These are phyloP conservation scores for Diplodus puntazzo DNA, from an alignment of 2,797 vertebrate genomes.

Conservation along the genomic window DNA sequence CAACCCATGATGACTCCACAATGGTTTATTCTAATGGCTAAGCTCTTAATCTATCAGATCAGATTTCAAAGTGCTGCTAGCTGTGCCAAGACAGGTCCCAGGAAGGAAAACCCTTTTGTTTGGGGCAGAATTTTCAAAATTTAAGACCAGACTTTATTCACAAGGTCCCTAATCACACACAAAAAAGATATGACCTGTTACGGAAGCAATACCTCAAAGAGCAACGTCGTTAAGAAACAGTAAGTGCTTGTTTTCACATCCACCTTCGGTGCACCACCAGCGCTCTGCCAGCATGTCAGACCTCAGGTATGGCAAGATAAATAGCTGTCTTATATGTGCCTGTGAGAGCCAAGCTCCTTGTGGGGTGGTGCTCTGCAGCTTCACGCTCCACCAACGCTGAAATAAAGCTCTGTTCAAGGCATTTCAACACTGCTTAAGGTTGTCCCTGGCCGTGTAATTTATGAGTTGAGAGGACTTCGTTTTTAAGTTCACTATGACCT, in stretches of 20 bases:
- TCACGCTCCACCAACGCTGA: conserved; percentile 85
- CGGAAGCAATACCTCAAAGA: conserved; percentile 67
- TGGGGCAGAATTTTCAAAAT: conserved; percentile 66
- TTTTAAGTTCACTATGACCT: conserved; percentile 80
- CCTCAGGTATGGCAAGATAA: conserved; percentile 81
- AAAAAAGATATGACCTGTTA: conserved; percentile 52
- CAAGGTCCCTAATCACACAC: conserved; percentile 29
- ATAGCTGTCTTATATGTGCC: conserved; percentile 77
- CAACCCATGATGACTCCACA: conserved; percentile 68
- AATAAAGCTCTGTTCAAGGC: conserved; percentile 87
- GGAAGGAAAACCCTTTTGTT: conserved; percentile 77
- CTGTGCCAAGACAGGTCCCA: conserved; percentile 78
- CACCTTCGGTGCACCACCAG: conserved; percentile 63
- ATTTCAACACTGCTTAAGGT: conserved; percentile 89
- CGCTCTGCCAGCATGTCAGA: conserved; percentile 75
- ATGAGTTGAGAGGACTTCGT: conserved; percentile 83
- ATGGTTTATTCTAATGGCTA: conserved; percentile 82
- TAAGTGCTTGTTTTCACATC: conserved; percentile 71
- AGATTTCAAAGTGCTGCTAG: conserved; percentile 80
- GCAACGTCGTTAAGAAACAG: conserved; percentile 65
- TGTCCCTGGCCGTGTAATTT: conserved; percentile 86
- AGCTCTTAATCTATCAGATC: conserved; percentile 83
- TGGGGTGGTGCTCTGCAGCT: conserved; percentile 82
- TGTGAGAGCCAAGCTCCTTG: conserved; percentile 79
- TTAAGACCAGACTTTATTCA: conserved; percentile 70